Evolutionary conservation across 1,140 invertebrate genomes (phyloP), one percentile per base, ranked within the genome.

Genomic region (Onthophagus taurus): DNA sequence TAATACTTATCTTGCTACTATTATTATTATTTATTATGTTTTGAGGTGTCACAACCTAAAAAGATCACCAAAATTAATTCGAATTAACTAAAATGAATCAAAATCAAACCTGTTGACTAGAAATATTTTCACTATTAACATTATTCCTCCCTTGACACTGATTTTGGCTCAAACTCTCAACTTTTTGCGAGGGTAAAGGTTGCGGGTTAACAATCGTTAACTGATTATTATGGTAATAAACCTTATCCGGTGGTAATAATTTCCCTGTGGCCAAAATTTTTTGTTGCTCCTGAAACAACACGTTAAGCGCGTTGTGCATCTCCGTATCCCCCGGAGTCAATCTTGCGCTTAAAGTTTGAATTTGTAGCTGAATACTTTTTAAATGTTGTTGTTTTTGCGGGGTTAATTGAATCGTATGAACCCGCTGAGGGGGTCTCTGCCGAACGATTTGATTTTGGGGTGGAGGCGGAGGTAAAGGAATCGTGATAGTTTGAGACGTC

Each of bases 241-340:
- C 61, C 44, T 63, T 64, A 47, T 63, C 67, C 9, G 74, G 76
- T 5, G 75, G 72, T 44, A 78, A 65, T 42, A 77, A 59, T 64
- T 78, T 79, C 13, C 76, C 76, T 0, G 72, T 68, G 3, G 74
- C 67, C 38, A 79, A 54, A 42, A 79, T 79, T 49, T 75, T 75
- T 42, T 77, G 72, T 54, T 79, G 77, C 43, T 77, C 74, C 11
- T 66, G 61, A 53, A 74, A 74, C 8, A 78, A 49, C 13, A 66
- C 62, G 49, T 76, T 75, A 30, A 78, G 49, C 3, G 70, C 62
- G 33, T 65, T 56, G 52, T 72, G 66, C 57, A 70, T 66, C 9
- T 63, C 57, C 42, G 46, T 51, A 34, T 72, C 66, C 11, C 60
- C 56, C 11, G 63, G 49, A 19, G 61, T 65, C 16, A 74, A 58